Evolutionary conservation across 2,888 invertebrate genomes (phyloP).

Genomic region (Trisateles emortualis): DNA sequence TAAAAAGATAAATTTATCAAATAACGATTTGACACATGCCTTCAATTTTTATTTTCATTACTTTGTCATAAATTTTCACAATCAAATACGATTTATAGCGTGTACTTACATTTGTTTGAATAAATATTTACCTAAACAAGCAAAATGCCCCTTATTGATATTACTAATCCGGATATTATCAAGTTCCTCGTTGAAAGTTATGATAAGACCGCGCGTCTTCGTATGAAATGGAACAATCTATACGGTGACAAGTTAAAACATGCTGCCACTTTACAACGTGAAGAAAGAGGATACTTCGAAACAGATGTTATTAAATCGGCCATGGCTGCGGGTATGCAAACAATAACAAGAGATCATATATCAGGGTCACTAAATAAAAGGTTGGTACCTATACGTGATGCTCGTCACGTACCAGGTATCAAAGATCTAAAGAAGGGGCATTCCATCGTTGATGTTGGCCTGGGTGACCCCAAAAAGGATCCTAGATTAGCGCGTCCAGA

Average conservation of each 20-base stretch:
- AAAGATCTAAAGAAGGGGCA: conserved; percentile 53
- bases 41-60: neutral
- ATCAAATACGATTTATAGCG: neutral
- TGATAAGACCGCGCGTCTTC: conserved; percentile 59
- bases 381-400: conserved; percentile 50
- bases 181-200: conserved; percentile 63
- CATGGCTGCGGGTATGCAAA: conserved; percentile 52
- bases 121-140: conserved; percentile 5
- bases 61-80: no score
- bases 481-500: conserved; percentile 56
- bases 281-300: conserved; percentile 55
- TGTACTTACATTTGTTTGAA: neutral
- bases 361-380: conserved; percentile 48
- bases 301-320: conserved; percentile 48
- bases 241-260: conserved; percentile 49
- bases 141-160: conserved; percentile 60
- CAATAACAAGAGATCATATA: conserved; percentile 51
- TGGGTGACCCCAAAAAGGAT: conserved; percentile 59
- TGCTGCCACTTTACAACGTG: conserved; percentile 53
- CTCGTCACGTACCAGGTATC: conserved; percentile 40
- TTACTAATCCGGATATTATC: conserved; percentile 59
- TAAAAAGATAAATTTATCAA: no score
- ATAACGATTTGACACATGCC: neutral
- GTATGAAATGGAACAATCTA: conserved; percentile 60
- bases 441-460: conserved; percentile 57